These are phyloP conservation scores for Pycnomerus fuliginosus DNA, from an alignment of 2,888 invertebrate genomes.

Conservation along the genomic window DNA sequence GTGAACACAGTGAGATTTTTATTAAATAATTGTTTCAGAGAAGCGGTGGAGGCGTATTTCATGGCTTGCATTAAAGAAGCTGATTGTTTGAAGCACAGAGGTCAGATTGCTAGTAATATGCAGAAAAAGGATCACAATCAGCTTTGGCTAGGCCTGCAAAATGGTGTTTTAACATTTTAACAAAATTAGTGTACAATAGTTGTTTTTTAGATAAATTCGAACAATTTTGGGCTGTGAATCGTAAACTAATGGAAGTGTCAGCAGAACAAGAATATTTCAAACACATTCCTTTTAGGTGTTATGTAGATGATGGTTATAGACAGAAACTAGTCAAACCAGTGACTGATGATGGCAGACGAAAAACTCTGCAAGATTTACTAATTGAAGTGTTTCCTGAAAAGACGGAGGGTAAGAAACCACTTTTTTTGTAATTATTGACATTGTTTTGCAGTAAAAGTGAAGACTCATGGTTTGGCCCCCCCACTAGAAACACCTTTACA, in stretches of 20 bases:
- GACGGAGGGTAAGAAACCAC: slow-evolving; percentile 46
- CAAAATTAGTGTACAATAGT: slow-evolving; percentile 5
- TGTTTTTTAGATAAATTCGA: slow-evolving; percentile 86
- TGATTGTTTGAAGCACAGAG: slow-evolving; percentile 94
- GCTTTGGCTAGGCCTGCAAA: slow-evolving; percentile 90
- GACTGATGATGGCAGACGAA: slow-evolving; percentile 70
- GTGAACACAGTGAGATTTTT: slow-evolving; percentile 22
- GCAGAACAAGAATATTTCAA: slow-evolving; percentile 81
- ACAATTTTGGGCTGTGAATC: slow-evolving; percentile 97
- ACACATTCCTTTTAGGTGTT: slow-evolving; percentile 87
- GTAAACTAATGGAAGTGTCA: slow-evolving; percentile 87
- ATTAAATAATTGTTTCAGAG: slow-evolving; percentile 59
- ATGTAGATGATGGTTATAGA: slow-evolving; percentile 67
- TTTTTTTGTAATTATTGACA: neutral
- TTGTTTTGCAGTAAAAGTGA: slow-evolving; percentile 62
- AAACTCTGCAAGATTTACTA: slow-evolving; percentile 71
- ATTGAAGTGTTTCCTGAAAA: slow-evolving; percentile 68
- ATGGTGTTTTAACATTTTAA: slow-evolving; percentile 62
- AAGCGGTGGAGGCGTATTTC: slow-evolving; percentile 90
- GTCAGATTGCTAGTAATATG: slow-evolving; percentile 86
- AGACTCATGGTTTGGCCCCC: slow-evolving; percentile 88
- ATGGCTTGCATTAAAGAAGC: slow-evolving; percentile 97
- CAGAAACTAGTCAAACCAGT: slow-evolving; percentile 79
- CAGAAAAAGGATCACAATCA: slow-evolving; percentile 96
- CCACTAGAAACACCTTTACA: slow-evolving; percentile 88